phyloP scores from a whole-genome alignment of 2,888 invertebrate species.

The Parelbella ahira region DNA sequence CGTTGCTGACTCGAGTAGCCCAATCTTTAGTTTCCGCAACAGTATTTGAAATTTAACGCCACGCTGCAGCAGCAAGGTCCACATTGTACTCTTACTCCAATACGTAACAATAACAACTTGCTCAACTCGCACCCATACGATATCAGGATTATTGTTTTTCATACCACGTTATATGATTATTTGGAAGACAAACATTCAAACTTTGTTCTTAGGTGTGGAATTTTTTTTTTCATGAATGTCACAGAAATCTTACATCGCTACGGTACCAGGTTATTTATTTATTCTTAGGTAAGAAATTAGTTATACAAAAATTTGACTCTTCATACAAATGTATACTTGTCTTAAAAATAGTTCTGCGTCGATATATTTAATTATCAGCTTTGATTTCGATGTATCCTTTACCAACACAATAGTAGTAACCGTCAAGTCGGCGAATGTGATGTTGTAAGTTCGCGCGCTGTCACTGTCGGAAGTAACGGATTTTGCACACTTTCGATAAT shows the following conservation, averaged over 20 bases:
- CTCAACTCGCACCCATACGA: slow-evolving; percentile 1
- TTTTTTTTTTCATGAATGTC: too few relatives aligned
- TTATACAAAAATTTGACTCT: slow-evolving; percentile 20
- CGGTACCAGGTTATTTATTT: slow-evolving; percentile 13
- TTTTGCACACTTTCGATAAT: slow-evolving; percentile 12
- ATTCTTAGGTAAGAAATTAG: slow-evolving; percentile 16
- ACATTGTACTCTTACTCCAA: slow-evolving; percentile 2
- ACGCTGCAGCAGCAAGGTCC: slow-evolving; percentile 6
- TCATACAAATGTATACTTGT: slow-evolving; percentile 20
- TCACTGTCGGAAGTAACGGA: slow-evolving; percentile 7
- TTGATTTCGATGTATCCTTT: slow-evolving; percentile 26
- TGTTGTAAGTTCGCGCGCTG: neutral
- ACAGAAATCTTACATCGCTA: slow-evolving; percentile 3
- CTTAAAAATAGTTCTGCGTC: slow-evolving; percentile 26
- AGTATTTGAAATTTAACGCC: slow-evolving; percentile 1
- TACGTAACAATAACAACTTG: slow-evolving; percentile 2
- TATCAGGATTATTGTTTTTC: slow-evolving; percentile 12
- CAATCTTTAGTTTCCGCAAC: slow-evolving; percentile 12
- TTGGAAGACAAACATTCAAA: slow-evolving; percentile 21
- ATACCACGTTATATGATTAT: slow-evolving; percentile 9
- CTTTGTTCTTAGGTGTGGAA: neutral
- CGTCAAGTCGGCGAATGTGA: slow-evolving; percentile 11
- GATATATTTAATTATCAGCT: slow-evolving; percentile 23
- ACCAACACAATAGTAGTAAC: slow-evolving; percentile 18
- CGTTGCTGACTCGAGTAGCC: slow-evolving; percentile 37